phyloP scores from a whole-genome alignment of 23 tunicate species.

The Ascidia mentula region DNA sequence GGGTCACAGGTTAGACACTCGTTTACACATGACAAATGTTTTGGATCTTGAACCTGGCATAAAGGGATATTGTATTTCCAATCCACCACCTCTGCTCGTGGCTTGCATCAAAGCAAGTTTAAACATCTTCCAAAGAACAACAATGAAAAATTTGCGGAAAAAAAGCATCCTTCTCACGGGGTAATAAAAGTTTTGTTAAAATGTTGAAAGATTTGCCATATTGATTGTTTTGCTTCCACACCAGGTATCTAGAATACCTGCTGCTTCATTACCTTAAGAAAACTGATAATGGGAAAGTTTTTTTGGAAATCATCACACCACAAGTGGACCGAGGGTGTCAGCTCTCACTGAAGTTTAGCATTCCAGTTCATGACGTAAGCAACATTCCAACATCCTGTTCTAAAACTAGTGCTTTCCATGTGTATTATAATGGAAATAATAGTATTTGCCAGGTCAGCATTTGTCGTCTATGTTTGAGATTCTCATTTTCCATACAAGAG shows the following conservation, averaged over 20 bases:
- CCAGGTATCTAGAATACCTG: constrained; percentile 34
- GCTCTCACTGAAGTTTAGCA: constrained; percentile 41
- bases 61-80: constrained; percentile 36
- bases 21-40: constrained; percentile 68
- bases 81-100: constrained; percentile 54
- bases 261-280: constrained; percentile 28
- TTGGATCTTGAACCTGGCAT: constrained; percentile 49
- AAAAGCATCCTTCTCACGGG: constrained; percentile 67
- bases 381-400: too few relatives aligned
- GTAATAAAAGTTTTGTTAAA: constrained; percentile 13
- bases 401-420: too few relatives aligned
- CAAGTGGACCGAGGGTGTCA: constrained; percentile 53
- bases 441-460: too few relatives aligned
- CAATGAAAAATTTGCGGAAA: constrained; percentile 34
- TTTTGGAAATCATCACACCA: constrained; percentile 45
- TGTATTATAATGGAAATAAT: too few relatives aligned
- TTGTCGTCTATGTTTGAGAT: too few relatives aligned
- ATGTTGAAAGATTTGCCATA: not conserved
- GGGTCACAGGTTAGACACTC: constrained; percentile 42
- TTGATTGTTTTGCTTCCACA: not conserved
- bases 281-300: not conserved
- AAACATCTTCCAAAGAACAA: constrained; percentile 45
- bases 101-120: constrained; percentile 46
- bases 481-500: too few relatives aligned
- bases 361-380: too few relatives aligned